Evolutionary conservation across 2,888 invertebrate species (phyloP), one percentile per base, ranked within the genome.

Genomic region (Lottia gigantea): DNA sequence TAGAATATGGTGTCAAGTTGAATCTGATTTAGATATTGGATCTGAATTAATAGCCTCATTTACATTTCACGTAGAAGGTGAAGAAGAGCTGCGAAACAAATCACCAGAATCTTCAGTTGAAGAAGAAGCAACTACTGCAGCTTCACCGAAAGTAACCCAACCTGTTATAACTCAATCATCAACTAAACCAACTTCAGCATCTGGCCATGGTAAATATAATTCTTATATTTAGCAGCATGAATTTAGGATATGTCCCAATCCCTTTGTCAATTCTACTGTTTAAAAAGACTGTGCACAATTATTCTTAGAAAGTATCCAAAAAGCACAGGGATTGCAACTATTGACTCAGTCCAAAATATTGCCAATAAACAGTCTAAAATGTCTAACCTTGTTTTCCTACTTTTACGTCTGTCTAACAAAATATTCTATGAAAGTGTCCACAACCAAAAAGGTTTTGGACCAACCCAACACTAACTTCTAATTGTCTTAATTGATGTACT

Each of bases 1-100:
- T 16, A 76, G 77, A 63, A 80, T 86, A 26, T 85, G 83, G 83
- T 86, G 86, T 74, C 82, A 83, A 72, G 79, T 85, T 47, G 80
- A 80, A 15, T 75, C 80, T 23, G 83, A 86, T 64, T 72, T 86
- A 26, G 75, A 77, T 15, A 74, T 76, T 26, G 82, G 82, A 46
- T 78, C 81, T 26, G 84, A 85, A 72, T 75, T 86, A 16, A 68
- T 83, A 23, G 85, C 84, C 6, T 79, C 82, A 14, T 83, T 85
- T 69, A 80, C 79, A 19, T 79, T 80, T 62, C 77, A 73, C 62
- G 64, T 71, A 23, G 68, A 71, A 40, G 68, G 73, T 55, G 40
- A 66, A 23, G 55, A 55, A 23, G 55, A 55, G 55, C 11, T 55
- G 12, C 8, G 55, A 55, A 55, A 19, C 23, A 55, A 55, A 55